These are phyloP conservation scores for Notodonta ziczac DNA, from an alignment of 2,888 invertebrate genomes.

Conservation along the genomic window DNA sequence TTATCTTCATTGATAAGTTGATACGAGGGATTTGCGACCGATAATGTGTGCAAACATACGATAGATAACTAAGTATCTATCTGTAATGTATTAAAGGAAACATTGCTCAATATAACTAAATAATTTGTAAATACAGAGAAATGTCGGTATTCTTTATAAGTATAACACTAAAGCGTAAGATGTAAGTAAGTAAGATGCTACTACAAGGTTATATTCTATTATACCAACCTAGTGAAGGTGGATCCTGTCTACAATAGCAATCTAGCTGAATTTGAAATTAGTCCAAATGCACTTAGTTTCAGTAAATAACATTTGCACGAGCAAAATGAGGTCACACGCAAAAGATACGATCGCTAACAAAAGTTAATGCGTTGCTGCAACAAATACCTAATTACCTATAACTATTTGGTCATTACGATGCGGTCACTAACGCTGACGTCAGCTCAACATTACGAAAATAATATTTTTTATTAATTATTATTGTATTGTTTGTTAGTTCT, in stretches of 20 bases:
- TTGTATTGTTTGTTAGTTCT: background rate
- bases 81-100: slow-evolving; percentile 17
- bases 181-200: slow-evolving; percentile 1
- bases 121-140: no score
- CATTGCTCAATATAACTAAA: background rate
- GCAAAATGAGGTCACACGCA: no score
- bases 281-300: no score
- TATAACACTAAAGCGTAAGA: slow-evolving; percentile 1
- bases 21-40: slow-evolving; percentile 41
- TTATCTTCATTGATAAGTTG: slow-evolving; percentile 35
- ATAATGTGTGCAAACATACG: slow-evolving; percentile 32
- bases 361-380: background rate
- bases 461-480: no score
- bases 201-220: slow-evolving; percentile 5
- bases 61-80: slow-evolving; percentile 9
- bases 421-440: slow-evolving; percentile 3
- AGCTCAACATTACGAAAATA: background rate
- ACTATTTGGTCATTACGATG: background rate
- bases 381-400: no score
- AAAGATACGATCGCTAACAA: background rate
- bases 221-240: slow-evolving; percentile 10
- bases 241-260: background rate
- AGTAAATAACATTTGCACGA: background rate
- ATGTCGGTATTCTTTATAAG: no score
- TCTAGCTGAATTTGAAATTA: no score